phyloP scores from a whole-genome alignment of 2,113 vertebrate genomes.

The Diadophis punctatus region DNA sequence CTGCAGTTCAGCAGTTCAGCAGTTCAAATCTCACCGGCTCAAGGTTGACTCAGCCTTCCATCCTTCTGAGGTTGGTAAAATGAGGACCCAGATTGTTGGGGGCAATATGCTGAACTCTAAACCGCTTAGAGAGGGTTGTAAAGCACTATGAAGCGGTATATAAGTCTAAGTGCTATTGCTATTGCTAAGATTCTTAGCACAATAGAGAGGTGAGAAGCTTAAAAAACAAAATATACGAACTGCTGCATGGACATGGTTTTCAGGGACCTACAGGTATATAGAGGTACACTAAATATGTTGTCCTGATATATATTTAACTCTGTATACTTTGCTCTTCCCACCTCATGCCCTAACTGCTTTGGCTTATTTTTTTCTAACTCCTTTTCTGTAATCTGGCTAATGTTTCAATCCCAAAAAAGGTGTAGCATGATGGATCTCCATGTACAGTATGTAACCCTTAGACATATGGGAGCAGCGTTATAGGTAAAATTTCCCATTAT shows the following conservation, averaged over 20 bases:
- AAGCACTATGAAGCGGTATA: no score
- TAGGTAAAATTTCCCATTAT: neutral
- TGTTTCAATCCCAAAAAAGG: neutral
- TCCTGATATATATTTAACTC: neutral
- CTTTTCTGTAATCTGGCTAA: neutral
- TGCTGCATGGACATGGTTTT: neutral
- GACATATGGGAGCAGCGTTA: neutral
- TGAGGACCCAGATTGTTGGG: no score
- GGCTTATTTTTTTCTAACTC: neutral
- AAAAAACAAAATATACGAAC: neutral
- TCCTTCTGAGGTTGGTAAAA: no score
- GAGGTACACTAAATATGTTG: neutral
- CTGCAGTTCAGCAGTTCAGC: no score
- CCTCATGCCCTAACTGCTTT: neutral
- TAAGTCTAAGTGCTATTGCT: no score
- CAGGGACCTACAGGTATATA: neutral
- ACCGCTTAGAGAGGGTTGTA: no score
- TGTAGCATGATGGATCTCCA: neutral
- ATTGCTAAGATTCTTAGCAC: neutral
- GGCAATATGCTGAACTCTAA: no score
- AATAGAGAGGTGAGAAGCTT: neutral
- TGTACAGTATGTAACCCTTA: neutral
- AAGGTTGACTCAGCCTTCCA: no score
- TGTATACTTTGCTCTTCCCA: neutral
- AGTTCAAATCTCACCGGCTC: no score